These are phyloP conservation scores for Dissostichus mawsoni DNA, from an alignment of 2,113 vertebrate species.

Conservation along the genomic window DNA sequence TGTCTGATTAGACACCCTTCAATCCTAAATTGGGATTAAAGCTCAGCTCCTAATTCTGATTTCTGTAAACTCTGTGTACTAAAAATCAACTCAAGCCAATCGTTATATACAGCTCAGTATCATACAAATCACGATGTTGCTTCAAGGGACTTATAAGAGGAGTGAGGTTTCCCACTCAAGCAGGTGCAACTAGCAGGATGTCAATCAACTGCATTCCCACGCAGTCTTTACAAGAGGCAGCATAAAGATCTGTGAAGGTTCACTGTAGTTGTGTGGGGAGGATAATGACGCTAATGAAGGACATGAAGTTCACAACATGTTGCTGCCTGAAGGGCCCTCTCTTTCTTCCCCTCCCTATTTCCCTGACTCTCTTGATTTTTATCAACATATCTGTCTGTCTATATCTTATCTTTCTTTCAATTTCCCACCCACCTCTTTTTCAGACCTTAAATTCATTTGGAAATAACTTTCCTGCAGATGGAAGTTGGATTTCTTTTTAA, in stretches of 20 bases:
- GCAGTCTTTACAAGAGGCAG: background rate
- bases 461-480: background rate
- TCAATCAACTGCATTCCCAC: background rate
- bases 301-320: background rate
- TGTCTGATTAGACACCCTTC: too few relatives aligned
- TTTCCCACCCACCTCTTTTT: background rate
- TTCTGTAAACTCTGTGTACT: too few relatives aligned
- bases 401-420: constrained; percentile 1
- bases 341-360: too few relatives aligned
- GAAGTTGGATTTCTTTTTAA: too few relatives aligned
- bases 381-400: background rate
- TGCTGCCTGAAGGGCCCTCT: too few relatives aligned
- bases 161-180: too few relatives aligned
- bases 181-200: background rate
- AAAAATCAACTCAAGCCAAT: too few relatives aligned
- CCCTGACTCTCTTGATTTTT: background rate
- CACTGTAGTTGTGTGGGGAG: background rate
- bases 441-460: background rate
- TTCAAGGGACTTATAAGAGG: too few relatives aligned
- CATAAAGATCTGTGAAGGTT: background rate
- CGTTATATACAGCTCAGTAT: too few relatives aligned
- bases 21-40: too few relatives aligned
- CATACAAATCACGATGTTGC: too few relatives aligned
- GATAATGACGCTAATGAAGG: background rate
- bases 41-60: too few relatives aligned